These are phyloP conservation scores for Drosophila tristis DNA, from an alignment of 1,140 invertebrate species.

Conservation along the genomic window DNA sequence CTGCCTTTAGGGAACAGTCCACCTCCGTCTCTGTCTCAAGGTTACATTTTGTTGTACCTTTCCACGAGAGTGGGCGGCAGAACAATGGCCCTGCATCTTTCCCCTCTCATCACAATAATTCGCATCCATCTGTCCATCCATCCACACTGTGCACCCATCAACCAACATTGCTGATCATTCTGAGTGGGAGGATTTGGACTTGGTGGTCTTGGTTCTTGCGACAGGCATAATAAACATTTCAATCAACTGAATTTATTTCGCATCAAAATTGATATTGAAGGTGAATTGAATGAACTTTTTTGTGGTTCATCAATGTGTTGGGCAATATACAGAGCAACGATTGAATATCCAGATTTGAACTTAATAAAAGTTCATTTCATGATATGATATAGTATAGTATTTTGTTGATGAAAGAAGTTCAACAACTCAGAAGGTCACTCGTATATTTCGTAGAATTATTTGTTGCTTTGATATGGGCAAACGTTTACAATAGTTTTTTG, in stretches of 20 bases:
- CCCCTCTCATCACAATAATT: constrained; percentile 47
- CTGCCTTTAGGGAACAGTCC: neutral
- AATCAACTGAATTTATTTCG: constrained; percentile 17
- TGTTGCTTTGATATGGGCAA: neutral
- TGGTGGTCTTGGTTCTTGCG: constrained; percentile 35
- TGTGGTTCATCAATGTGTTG: too few relatives aligned
- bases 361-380: neutral
- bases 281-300: constrained; percentile 24
- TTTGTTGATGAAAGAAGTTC: constrained; percentile 1
- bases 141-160: constrained; percentile 47
- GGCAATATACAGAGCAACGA: too few relatives aligned
- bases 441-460: neutral
- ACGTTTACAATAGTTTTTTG: too few relatives aligned
- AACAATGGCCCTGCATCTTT: constrained; percentile 27
- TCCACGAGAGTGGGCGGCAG: constrained; percentile 12
- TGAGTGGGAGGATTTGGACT: constrained; percentile 55
- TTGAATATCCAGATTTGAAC: too few relatives aligned
- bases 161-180: constrained; percentile 52
- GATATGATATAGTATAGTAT: neutral
- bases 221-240: constrained; percentile 55
- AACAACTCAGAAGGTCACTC: neutral
- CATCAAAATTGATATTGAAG: constrained; percentile 18
- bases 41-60: constrained; percentile 36
- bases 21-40: constrained; percentile 49
- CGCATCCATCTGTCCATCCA: constrained; percentile 54